Percentiles rank a stretch among this genome's conserved stretches.
Evolutionary conservation across 2,797 vertebrate species (phyloP).

Genomic region (Pygocentrus nattereri): DNA sequence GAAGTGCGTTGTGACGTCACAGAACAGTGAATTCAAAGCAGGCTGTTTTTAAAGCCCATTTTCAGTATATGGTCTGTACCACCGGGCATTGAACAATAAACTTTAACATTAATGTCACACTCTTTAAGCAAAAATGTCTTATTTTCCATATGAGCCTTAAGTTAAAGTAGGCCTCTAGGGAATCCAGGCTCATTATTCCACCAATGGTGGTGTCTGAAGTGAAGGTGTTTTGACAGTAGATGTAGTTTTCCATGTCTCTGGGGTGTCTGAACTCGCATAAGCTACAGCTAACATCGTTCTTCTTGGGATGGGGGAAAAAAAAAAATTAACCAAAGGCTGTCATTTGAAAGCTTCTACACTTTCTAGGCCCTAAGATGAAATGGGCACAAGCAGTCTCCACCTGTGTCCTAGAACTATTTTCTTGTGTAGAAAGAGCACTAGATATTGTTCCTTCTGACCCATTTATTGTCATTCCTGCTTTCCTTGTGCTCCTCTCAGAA

Average conservation of each 20-base stretch:
- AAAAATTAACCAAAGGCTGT: not conserved
- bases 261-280: too few species aligned
- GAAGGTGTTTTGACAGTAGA: not conserved
- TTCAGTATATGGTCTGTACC: too few species aligned
- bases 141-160: too few species aligned
- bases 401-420: conserved; percentile 19
- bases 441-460: not conserved
- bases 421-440: not conserved
- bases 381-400: not conserved
- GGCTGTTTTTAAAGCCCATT: too few species aligned
- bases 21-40: too few species aligned
- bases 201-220: not conserved
- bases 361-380: not conserved
- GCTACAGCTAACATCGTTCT: too few species aligned
- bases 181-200: not conserved
- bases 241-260: too few species aligned
- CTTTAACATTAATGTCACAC: too few species aligned
- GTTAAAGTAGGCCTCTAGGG: not conserved
- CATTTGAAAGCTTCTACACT: not conserved
- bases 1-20: too few species aligned
- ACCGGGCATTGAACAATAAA: too few species aligned
- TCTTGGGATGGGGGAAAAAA: not conserved
- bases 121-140: too few species aligned
- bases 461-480: conserved; percentile 4
- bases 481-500: not conserved